phyloP scores from a whole-genome alignment of 1,140 invertebrate genomes.

The Pogonognathellus flavescens region DNA sequence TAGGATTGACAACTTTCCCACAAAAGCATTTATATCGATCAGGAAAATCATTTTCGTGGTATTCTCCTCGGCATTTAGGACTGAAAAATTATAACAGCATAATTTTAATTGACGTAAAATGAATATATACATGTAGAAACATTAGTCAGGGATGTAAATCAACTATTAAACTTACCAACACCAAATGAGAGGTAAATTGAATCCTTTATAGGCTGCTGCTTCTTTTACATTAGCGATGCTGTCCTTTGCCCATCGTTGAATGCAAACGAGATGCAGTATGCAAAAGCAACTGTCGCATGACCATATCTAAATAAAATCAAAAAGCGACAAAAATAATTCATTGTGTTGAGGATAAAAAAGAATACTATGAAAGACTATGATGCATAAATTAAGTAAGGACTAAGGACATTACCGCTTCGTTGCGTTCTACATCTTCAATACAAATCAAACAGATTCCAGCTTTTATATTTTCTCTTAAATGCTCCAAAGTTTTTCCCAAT shows the following conservation, averaged over 20 bases:
- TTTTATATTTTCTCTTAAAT: slow-evolving; percentile 65
- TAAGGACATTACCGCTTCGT: slow-evolving; percentile 78
- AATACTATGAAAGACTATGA: slow-evolving; percentile 64
- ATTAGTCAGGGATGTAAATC: too few species aligned
- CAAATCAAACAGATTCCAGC: slow-evolving; percentile 90
- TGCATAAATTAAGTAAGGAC: slow-evolving; percentile 61
- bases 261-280: slow-evolving; percentile 89
- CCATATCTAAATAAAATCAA: slow-evolving; percentile 80
- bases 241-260: slow-evolving; percentile 93
- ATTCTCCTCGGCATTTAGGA: slow-evolving; percentile 90
- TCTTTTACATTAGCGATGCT: slow-evolving; percentile 81
- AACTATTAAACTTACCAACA: slow-evolving; percentile 72
- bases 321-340: neutral
- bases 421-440: slow-evolving; percentile 87
- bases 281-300: slow-evolving; percentile 84
- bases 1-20: slow-evolving; percentile 82
- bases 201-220: slow-evolving; percentile 71
- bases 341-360: neutral
- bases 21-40: slow-evolving; percentile 88
- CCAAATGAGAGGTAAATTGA: slow-evolving; percentile 70
- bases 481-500: slow-evolving; percentile 51
- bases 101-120: too few species aligned
- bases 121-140: too few species aligned
- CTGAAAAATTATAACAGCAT: too few species aligned
- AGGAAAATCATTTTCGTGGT: slow-evolving; percentile 81